Evolutionary conservation across 2,888 invertebrate species (phyloP).

Genomic region (Leucophenga maculata): DNA sequence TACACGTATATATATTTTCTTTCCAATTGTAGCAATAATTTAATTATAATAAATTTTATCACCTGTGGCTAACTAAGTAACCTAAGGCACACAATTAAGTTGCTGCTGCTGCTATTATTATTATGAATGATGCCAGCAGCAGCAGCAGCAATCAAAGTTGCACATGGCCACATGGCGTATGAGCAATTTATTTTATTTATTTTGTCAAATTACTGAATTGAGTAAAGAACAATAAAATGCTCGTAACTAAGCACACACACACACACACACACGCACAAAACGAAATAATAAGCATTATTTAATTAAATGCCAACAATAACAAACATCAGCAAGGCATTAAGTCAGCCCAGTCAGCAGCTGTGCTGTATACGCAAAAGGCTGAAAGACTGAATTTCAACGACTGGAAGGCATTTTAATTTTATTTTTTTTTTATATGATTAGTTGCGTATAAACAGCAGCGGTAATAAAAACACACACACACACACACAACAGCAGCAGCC

Average conservation of each 20-base stretch:
- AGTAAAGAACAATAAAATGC: too few species aligned
- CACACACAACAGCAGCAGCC: neutral
- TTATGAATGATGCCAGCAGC: neutral
- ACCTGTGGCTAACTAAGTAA: neutral
- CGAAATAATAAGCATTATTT: neutral
- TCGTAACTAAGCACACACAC: neutral
- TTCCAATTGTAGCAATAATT: neutral
- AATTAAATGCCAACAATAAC: conserved; percentile 11
- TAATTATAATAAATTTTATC: neutral
- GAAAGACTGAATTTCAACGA: neutral
- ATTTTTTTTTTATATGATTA: conserved; percentile 3
- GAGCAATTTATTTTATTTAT: conserved; percentile 45
- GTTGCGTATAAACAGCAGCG: neutral
- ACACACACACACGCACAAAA: too few species aligned
- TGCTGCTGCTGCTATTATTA: too few species aligned
- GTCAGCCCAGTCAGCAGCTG: neutral
- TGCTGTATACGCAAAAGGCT: neutral
- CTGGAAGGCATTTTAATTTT: neutral
- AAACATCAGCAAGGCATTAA: neutral
- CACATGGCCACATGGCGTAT: conserved; percentile 45
- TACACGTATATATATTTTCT: neutral
- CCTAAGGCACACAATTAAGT: neutral
- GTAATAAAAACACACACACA: conserved; percentile 5
- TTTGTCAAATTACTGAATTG: conserved; percentile 26
- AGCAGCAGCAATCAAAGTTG: neutral